These are phyloP conservation scores for Heliocidaris erythrogramma DNA, from an alignment of 35 echinoderm and acorn worm genomes.

Conservation along the genomic window DNA sequence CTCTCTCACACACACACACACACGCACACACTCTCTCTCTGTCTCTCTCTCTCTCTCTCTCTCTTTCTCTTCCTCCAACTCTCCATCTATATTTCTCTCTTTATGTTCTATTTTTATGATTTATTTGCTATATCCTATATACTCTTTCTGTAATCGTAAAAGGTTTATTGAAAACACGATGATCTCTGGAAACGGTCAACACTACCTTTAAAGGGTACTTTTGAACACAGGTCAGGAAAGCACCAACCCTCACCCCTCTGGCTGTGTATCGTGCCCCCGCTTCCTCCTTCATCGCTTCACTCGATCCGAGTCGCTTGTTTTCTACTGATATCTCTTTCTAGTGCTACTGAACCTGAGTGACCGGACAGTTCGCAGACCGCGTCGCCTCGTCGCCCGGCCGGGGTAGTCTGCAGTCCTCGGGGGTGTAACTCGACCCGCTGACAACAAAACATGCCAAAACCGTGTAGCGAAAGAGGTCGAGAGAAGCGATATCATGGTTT, in stretches of 20 bases:
- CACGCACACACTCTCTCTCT: too few species aligned
- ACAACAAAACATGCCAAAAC: background rate
- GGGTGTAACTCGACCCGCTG: background rate
- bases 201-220: background rate
- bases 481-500: background rate
- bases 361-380: background rate
- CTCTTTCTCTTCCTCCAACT: too few species aligned
- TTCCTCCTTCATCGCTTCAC: background rate
- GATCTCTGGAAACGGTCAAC: background rate
- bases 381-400: background rate
- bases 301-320: background rate
- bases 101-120: too few species aligned
- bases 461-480: background rate
- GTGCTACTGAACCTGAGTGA: background rate
- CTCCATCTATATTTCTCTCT: too few species aligned
- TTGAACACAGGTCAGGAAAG: background rate
- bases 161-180: background rate
- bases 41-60: too few species aligned
- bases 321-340: background rate
- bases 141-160: background rate
- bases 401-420: background rate
- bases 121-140: too few species aligned
- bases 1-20: too few species aligned
- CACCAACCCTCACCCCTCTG: background rate
- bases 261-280: background rate